Evolutionary conservation across 2,888 invertebrate species (phyloP), one percentile per base, ranked within the genome.

Genomic region (Pachymerium ferrugineum): DNA sequence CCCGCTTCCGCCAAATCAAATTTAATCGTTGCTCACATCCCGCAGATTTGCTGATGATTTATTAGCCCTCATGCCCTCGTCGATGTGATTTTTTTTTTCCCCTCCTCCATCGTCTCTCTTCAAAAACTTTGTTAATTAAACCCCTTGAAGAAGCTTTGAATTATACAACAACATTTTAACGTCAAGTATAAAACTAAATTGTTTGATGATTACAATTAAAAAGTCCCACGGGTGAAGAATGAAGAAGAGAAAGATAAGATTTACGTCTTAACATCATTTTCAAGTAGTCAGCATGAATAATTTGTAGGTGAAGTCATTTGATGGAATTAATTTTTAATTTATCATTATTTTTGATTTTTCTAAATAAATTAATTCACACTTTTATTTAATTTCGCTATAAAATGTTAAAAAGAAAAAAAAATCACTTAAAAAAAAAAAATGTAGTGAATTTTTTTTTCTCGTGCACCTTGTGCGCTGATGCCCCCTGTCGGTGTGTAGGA

Each of bases 111-210:
- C n/a, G n/a, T n/a, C n/a, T n/a, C n/a, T n/a, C n/a, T n/a, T n/a
- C n/a, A 22, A 54, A 54, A 54, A 54, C 19, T 54, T 54, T 54
- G 47, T 10, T 54, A 54, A 54, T 54, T 54, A 54, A 54, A 54
- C 42, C 12, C n/a, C 47, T 54, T 54, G 47, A 54, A 54, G 47
- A 54, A 54, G 47, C 47, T 54, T 54, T 54, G 47, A 54, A 54
- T 54, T 54, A 54, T 54, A 54, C 47, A 54, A 54, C 47, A 54
- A 54, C 47, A 54, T 54, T 54, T 54, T 22, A 54, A 54, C 47
- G 47, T 54, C 47, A 54, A 54, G 47, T 54, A 54, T 54, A 54
- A 54, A 22, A 54, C 19, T 54, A 54, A 54, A 54, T 54, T 54
- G 47, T 54, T 54, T 54, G 47, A 54, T 54, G 47, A 54, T 54